Evolutionary conservation across 2,113 vertebrate genomes (phyloP).

Genomic region (Lethenteron camtschaticum): DNA sequence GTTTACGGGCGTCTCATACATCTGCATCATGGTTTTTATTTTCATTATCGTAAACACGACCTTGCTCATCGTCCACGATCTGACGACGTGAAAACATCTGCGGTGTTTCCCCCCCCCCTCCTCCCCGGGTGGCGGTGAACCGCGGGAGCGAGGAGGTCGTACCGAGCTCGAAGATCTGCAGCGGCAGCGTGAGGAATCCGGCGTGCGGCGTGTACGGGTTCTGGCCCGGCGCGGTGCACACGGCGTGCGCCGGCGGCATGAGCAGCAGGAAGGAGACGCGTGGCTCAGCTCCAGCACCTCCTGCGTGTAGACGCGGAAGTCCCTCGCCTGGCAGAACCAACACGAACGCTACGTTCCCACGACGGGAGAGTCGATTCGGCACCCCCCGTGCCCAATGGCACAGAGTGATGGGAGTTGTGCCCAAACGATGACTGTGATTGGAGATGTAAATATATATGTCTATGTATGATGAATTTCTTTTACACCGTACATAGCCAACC

Average conservation of each 20-base stretch:
- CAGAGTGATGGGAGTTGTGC: not conserved
- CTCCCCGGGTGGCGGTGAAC: too few species aligned
- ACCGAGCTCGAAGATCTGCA: constrained; percentile 75
- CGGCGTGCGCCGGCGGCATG: constrained; percentile 50
- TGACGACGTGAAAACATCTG: too few species aligned
- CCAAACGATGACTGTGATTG: not conserved
- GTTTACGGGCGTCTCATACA: too few species aligned
- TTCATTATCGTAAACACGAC: too few species aligned
- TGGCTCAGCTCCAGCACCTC: constrained; percentile 61
- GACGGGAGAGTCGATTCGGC: too few species aligned
- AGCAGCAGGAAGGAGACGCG: constrained; percentile 54
- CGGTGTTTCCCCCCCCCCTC: too few species aligned
- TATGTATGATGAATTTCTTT: not conserved
- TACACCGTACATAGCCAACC: not conserved
- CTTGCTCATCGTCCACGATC: too few species aligned
- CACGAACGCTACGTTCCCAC: not conserved
- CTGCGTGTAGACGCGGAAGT: constrained; percentile 61
- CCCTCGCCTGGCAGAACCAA: constrained; percentile 32
- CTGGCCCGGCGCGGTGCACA: constrained; percentile 59
- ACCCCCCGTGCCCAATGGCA: not conserved
- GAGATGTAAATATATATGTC: not conserved
- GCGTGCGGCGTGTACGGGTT: constrained; percentile 44
- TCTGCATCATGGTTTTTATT: too few species aligned
- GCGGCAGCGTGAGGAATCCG: constrained; percentile 45
- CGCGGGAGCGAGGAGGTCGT: constrained; percentile 11